Percentiles rank a stretch among this genome's conserved stretches.
Evolutionary conservation across 2,113 vertebrate species (phyloP).

Genomic region (Aviceda subcristata): DNA sequence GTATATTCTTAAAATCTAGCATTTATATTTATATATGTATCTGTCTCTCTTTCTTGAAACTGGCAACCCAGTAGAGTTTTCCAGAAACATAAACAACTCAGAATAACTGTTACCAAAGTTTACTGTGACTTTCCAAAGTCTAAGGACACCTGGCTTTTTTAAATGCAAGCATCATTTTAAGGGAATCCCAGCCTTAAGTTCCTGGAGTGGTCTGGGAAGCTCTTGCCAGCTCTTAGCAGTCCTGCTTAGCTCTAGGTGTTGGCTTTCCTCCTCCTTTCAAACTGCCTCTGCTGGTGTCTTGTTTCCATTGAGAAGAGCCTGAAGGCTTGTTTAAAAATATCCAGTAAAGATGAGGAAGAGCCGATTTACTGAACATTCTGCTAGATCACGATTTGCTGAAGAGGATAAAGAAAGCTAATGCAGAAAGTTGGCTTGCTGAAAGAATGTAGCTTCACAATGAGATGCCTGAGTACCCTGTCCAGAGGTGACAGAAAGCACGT

Average conservation of each 20-base stretch:
- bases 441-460: neutral
- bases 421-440: neutral
- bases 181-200: neutral
- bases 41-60: neutral
- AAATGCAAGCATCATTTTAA: neutral
- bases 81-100: neutral
- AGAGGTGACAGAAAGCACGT: neutral
- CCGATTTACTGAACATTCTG: neutral
- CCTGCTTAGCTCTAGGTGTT: neutral
- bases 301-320: neutral
- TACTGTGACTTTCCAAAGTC: neutral
- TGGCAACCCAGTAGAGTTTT: neutral
- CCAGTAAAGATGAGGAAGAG: neutral
- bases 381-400: neutral
- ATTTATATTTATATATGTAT: neutral
- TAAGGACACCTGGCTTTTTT: neutral
- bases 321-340: slow-evolving; percentile 16
- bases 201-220: neutral
- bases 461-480: neutral
- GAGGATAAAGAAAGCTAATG: neutral
- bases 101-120: neutral
- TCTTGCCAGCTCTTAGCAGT: neutral
- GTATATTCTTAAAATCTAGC: neutral
- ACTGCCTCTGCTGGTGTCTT: neutral
- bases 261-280: neutral